A percentile compares a stretch with the other conserved stretches of the same genome.
These are phyloP conservation scores for Pachyseris speciosa DNA, from an alignment of 64 coral and sea anemone species.

Conservation along the genomic window DNA sequence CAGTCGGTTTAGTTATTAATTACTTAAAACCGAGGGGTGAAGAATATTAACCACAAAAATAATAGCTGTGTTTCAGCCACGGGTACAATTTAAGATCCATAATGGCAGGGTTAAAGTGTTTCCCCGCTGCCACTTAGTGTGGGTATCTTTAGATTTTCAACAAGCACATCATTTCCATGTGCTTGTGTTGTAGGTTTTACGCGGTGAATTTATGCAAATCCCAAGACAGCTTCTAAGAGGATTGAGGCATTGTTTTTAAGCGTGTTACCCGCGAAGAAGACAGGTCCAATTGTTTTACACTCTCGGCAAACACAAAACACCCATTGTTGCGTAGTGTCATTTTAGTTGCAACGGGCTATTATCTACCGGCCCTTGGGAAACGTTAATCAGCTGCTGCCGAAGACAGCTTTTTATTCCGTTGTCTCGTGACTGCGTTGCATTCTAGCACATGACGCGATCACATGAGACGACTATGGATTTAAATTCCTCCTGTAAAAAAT, in stretches of 20 bases:
- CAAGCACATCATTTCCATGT: slow-evolving; percentile 56
- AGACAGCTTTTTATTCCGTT: background rate
- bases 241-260: slow-evolving; percentile 27
- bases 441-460: slow-evolving; percentile 12
- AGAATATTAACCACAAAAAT: slow-evolving; percentile 19
- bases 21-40: slow-evolving; percentile 14
- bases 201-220: slow-evolving; percentile 35
- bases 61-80: background rate
- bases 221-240: background rate
- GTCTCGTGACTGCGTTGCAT: slow-evolving; percentile 23
- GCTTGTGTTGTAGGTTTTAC: slow-evolving; percentile 9
- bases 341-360: background rate
- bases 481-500: background rate
- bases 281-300: slow-evolving; percentile 30
- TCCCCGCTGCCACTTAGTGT: background rate
- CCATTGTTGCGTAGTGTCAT: slow-evolving; percentile 10
- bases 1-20: slow-evolving; percentile 31
- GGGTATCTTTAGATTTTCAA: background rate
- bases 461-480: background rate
- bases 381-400: slow-evolving; percentile 16
- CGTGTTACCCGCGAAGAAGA: slow-evolving; percentile 44
- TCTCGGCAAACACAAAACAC: background rate
- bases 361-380: background rate
- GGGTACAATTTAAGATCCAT: background rate
- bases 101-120: background rate